Conservation (phyloP, 2,797 vertebrate genomes). For the Aselliscus stoliczkanus region DNA sequence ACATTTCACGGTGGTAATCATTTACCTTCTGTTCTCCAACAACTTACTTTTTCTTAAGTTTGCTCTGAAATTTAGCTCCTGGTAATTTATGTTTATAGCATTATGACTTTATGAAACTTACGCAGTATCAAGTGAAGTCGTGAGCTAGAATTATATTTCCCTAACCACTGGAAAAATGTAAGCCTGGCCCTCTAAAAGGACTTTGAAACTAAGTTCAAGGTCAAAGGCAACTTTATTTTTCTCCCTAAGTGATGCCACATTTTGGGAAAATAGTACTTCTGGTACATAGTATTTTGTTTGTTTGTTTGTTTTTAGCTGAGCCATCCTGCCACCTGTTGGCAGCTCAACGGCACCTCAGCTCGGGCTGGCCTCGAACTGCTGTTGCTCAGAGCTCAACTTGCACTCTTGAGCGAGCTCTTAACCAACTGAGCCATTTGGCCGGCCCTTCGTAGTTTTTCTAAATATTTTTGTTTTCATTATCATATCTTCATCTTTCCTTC, state of each 20-base stretch:
- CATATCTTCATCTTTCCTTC: background rate
- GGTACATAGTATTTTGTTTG: too few species aligned
- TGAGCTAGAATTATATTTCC: background rate
- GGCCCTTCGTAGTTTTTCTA: too few species aligned
- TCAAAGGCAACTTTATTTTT: background rate
- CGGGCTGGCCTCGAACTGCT: too few species aligned
- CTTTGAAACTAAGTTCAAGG: background rate
- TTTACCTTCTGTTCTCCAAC: background rate
- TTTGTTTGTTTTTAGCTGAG: too few species aligned
- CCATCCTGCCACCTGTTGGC: too few species aligned
- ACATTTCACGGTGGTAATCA: background rate
- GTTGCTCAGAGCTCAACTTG: too few species aligned
- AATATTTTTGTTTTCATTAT: background rate
- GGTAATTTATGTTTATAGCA: background rate
- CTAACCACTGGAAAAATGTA: background rate
- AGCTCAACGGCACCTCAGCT: too few species aligned
- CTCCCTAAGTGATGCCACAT: background rate
- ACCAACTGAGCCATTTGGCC: too few species aligned
- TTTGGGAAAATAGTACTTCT: background rate
- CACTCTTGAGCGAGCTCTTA: too few species aligned
- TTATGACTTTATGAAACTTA: background rate
- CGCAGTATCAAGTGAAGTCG: background rate
- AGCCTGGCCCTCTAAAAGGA: background rate
- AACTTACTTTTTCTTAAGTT: background rate
- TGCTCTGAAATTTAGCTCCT: background rate